Base-by-base conservation (phyloP, 2,888 invertebrate species). In the Drosophila neutralis region DNA sequence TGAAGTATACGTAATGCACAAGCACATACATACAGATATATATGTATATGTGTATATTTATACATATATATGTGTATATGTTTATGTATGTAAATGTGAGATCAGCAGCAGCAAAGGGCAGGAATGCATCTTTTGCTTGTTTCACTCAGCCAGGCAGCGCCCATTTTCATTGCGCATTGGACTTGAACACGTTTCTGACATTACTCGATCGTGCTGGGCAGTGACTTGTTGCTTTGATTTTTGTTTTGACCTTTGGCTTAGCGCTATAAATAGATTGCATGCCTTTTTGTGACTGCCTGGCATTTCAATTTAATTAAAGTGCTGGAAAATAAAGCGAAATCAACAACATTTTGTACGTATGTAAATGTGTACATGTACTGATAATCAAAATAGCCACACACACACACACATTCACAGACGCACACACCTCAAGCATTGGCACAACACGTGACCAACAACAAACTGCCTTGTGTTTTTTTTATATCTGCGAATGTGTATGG, bases 381-480 rank as follows among this genome's bases (percentile, higher is more conserved):
- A 73, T 69, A 73, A 56, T 59, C 54, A 63, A 63, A 59, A 36
- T 18, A 51, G 27, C 62, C 31, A 48, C 35, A 59, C n/a, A 27
- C 31, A 48, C 35, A 62, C 29, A 51, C 35, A 69, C 49, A 57
- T 7, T 42, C 31, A 63, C n/a, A 54, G 64, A 57, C 21, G 59
- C 61, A 78, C 54, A 65, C 75, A 59, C 38, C 56, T 66, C 70
- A 80, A 84, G 59, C 86, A 88, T 90, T 87, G 83, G 67, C 76
- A 83, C 80, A 91, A 91, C 91, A 90, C 89, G 89, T 90, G 89
- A 90, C 89, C 89, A 90, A 86, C 84, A 84, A 86, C 90, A 91
- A 87, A 79, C 80, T 80, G 78, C 56, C 78, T 54, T 52, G 67
- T 64, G 53, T 78, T 64, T 61, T 66, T 56, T 27, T 62, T 8